Evolutionary conservation across 2,113 vertebrate species (phyloP).

Genomic region (Charadrius vociferus): DNA sequence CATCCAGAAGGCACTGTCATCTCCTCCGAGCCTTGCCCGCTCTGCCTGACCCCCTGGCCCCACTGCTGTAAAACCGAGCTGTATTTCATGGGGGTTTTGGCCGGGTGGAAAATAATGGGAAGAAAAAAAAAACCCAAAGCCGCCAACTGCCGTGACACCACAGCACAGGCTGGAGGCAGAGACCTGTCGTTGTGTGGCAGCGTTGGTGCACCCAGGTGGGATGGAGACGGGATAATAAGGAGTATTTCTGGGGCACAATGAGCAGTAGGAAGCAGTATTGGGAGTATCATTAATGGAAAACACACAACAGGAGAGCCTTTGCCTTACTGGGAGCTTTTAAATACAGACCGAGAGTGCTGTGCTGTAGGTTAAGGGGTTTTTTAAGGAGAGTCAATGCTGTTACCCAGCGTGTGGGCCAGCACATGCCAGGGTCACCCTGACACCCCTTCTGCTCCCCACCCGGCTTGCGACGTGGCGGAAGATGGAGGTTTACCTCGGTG

Average conservation of each 20-base stretch:
- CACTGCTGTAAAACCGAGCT: background rate
- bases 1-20: background rate
- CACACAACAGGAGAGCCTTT: background rate
- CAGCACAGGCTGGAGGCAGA: background rate
- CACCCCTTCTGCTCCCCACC: background rate
- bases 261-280: background rate
- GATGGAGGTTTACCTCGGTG: background rate
- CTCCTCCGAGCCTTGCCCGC: background rate
- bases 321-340: background rate
- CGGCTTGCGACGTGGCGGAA: background rate
- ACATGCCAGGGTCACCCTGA: rapidly evolving
- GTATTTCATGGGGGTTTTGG: background rate
- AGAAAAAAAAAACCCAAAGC: background rate
- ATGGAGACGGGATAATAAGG: background rate
- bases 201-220: background rate
- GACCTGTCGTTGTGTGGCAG: background rate
- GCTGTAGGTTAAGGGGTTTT: background rate
- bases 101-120: background rate
- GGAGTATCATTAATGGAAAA: background rate
- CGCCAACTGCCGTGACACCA: rapidly evolving
- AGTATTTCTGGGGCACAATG: background rate
- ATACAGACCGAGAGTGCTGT: rapidly evolving
- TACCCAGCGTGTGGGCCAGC: background rate
- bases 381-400: background rate
- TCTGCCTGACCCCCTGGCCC: background rate